Evolutionary conservation across 2,888 invertebrate genomes (phyloP).

Genomic region (Anoplius nigerrimus): DNA sequence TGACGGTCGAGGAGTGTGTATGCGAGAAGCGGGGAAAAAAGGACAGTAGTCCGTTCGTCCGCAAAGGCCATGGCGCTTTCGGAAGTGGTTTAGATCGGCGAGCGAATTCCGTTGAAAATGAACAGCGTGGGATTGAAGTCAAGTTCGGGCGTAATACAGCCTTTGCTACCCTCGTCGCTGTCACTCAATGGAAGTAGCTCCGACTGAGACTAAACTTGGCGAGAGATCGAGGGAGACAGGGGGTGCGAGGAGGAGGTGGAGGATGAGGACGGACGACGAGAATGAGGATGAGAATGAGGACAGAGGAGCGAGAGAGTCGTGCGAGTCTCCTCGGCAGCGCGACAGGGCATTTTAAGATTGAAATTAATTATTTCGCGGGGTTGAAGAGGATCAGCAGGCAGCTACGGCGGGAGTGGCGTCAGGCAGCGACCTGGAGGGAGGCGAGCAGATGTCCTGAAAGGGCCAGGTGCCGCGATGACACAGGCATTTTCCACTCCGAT

Average conservation of each 20-base stretch:
- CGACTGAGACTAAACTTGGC: conserved; percentile 31
- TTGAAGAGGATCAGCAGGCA: neutral
- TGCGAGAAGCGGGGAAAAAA: too few species aligned
- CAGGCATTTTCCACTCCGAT: conserved; percentile 28
- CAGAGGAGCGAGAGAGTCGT: conserved; percentile 14
- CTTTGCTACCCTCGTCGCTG: neutral
- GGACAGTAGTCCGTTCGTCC: too few species aligned
- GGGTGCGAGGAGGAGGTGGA: too few species aligned
- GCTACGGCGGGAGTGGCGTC: too few species aligned
- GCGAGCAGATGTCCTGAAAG: conserved; percentile 27
- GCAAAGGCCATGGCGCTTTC: too few species aligned
- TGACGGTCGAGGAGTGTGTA: too few species aligned
- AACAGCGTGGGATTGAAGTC: too few species aligned
- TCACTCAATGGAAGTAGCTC: conserved; percentile 24
- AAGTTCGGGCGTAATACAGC: neutral
- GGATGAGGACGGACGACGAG: too few species aligned
- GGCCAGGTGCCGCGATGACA: conserved; percentile 38
- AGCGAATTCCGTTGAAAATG: too few species aligned
- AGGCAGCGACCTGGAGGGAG: too few species aligned
- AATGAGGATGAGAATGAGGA: too few species aligned
- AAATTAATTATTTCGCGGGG: conserved; percentile 45
- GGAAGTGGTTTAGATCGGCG: too few species aligned
- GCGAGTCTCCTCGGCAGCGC: conserved; percentile 1
- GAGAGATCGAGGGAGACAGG: conserved; percentile 19
- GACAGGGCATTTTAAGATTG: conserved; percentile 38